Evolutionary conservation across 2,113 vertebrate species (phyloP).

Genomic region (Nymphicus hollandicus): DNA sequence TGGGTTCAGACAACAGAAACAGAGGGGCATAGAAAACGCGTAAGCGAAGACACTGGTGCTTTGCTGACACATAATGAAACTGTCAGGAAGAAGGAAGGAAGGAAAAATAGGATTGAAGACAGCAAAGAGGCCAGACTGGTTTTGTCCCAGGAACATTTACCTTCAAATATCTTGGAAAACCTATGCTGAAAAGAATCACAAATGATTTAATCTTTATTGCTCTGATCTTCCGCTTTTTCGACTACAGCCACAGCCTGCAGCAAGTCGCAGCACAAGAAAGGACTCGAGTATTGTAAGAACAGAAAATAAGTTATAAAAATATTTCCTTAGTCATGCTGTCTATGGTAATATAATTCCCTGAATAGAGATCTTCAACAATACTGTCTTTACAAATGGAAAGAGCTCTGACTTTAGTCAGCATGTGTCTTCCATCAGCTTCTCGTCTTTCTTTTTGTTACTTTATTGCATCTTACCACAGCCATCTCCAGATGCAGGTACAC

Average conservation of each 20-base stretch:
- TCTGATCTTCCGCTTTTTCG: background rate
- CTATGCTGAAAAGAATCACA: background rate
- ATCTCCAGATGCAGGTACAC: background rate
- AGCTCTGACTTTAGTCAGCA: slow-evolving; percentile 6
- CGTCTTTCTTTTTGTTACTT: background rate
- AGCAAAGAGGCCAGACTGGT: background rate
- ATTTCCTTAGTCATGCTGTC: slow-evolving; percentile 37
- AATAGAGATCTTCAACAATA: background rate
- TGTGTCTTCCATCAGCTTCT: background rate
- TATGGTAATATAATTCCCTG: slow-evolving; percentile 7
- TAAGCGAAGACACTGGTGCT: background rate
- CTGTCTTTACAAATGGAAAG: background rate
- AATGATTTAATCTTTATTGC: background rate
- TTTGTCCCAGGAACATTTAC: background rate
- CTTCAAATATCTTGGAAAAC: background rate
- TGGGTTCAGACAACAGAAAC: background rate
- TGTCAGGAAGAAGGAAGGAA: background rate
- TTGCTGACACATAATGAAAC: background rate
- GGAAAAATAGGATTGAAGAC: background rate
- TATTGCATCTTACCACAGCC: background rate
- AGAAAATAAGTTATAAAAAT: slow-evolving; percentile 18
- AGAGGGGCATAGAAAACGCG: background rate
- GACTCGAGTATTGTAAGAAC: background rate
- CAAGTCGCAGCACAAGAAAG: background rate
- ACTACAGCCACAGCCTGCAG: background rate